phyloP scores from a whole-genome alignment of 2,797 vertebrate genomes.

The Apodemus agrarius region DNA sequence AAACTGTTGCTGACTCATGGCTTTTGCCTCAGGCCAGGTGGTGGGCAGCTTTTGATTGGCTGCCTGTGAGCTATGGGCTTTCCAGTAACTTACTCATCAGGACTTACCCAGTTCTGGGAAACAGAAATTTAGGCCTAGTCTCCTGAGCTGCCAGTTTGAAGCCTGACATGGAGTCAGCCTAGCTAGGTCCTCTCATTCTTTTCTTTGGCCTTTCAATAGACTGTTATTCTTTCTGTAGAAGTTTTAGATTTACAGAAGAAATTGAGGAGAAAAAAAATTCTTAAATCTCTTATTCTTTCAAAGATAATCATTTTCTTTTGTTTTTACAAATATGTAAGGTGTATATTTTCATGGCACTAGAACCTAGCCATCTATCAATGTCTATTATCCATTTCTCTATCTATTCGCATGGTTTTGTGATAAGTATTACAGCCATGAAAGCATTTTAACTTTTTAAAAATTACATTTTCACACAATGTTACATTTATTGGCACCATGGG shows the following conservation, averaged over 20 bases:
- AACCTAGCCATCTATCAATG: neutral
- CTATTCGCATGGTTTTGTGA: neutral
- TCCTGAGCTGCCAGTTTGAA: neutral
- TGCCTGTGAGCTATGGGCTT: neutral
- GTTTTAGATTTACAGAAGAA: neutral
- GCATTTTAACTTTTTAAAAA: conserved; percentile 48
- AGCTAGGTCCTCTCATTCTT: neutral
- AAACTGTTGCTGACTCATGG: neutral
- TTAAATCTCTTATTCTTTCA: neutral
- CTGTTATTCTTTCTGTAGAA: neutral
- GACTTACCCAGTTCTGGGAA: neutral
- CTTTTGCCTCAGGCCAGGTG: neutral
- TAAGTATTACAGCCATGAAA: neutral
- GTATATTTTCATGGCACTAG: neutral
- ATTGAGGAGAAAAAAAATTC: neutral
- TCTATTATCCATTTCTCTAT: neutral
- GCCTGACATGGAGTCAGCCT: neutral
- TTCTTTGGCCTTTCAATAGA: neutral
- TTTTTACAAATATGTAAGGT: neutral
- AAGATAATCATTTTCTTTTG: neutral
- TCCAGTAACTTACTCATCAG: neutral
- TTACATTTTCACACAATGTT: conserved; percentile 1
- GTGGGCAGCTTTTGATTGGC: neutral
- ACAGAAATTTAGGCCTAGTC: neutral
- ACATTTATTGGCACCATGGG: neutral